These are phyloP conservation scores for Entelurus aequoreus DNA, from an alignment of 2,113 vertebrate genomes.

Conservation along the genomic window DNA sequence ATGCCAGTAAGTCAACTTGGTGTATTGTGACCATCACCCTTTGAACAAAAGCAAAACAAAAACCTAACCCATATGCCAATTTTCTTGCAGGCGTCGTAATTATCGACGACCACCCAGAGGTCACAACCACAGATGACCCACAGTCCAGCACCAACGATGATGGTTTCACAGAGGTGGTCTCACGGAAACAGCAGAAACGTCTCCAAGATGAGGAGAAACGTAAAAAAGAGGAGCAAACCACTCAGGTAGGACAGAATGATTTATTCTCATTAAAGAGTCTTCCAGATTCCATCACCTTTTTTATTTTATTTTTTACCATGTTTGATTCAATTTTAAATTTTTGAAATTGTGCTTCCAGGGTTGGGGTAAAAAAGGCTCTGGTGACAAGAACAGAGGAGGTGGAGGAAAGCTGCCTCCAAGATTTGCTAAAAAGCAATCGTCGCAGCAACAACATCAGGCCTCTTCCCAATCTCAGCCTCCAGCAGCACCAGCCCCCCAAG, in stretches of 20 bases:
- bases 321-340: not conserved
- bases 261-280: not conserved
- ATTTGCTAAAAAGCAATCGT: slow-evolving; percentile 93
- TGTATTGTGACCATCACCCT: not conserved
- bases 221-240: slow-evolving; percentile 95
- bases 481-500: slow-evolving; percentile 35
- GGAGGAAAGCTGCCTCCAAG: slow-evolving; percentile 90
- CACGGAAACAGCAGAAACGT: slow-evolving; percentile 97
- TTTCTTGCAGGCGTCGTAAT: slow-evolving; percentile 88
- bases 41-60: not conserved
- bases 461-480: slow-evolving; percentile 54
- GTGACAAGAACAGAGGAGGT: slow-evolving; percentile 85
- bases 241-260: slow-evolving; percentile 73
- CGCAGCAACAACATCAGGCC: slow-evolving; percentile 59
- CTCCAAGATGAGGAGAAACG: slow-evolving; percentile 95
- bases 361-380: slow-evolving; percentile 90
- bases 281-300: not conserved
- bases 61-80: not conserved
- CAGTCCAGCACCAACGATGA: slow-evolving; percentile 91
- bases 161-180: slow-evolving; percentile 97
- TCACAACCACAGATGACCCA: slow-evolving; percentile 94
- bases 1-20: slow-evolving; percentile 83
- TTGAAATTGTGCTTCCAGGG: slow-evolving; percentile 64
- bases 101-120: slow-evolving; percentile 98
- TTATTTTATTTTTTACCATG: not conserved